Percentiles rank a stretch among this genome's conserved stretches.
Evolutionary conservation across 2,888 invertebrate species (phyloP).

Genomic region (Calephelis perditalis): DNA sequence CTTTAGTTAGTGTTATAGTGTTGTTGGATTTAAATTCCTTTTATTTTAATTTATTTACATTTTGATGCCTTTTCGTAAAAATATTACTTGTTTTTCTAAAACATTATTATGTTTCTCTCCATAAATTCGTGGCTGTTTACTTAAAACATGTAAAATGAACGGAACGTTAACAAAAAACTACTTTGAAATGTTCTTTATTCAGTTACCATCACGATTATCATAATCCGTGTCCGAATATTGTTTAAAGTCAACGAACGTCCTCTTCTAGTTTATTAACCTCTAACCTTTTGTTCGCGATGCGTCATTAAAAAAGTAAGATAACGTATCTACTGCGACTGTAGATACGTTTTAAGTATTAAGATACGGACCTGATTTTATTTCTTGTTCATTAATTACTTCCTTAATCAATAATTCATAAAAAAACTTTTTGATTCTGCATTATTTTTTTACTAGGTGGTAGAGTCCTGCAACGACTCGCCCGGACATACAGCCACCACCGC

Average conservation of each 20-base stretch:
- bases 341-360: neutral
- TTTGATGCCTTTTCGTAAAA: too few relatives aligned
- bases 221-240: conserved; percentile 27
- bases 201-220: conserved; percentile 24
- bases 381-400: neutral
- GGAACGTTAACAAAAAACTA: conserved; percentile 1
- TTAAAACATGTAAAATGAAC: conserved; percentile 1
- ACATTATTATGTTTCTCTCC: too few relatives aligned
- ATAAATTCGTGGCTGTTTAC: neutral
- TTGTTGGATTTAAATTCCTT: too few relatives aligned
- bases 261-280: conserved; percentile 38
- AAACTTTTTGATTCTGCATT: too few relatives aligned
- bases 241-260: conserved; percentile 36
- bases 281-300: conserved; percentile 36
- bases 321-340: conserved; percentile 6
- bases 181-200: conserved; percentile 11
- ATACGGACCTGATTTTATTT: conserved; percentile 1
- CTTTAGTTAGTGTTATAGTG: too few relatives aligned
- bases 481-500: too few relatives aligned
- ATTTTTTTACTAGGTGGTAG: too few relatives aligned
- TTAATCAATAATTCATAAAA: neutral
- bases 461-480: too few relatives aligned
- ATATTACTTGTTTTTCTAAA: too few relatives aligned
- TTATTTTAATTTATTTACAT: too few relatives aligned
- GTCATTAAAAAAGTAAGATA: conserved; percentile 18